Evolutionary conservation across 2,113 vertebrate genomes (phyloP).

Genomic region (human (Homo sapiens)): GRCh38 chr5:167758001-167758500

Average conservation of each 20-base stretch:
- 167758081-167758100: constrained; percentile 41
- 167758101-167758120: constrained; percentile 51
- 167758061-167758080: background rate
- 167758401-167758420: background rate
- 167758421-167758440: background rate
- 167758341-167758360: background rate
- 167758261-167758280: background rate
- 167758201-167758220: constrained; percentile 60
- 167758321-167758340: background rate
- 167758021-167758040: background rate
- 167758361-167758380: background rate
- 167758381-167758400: background rate
- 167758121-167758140: constrained; percentile 43
- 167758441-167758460: rapidly evolving
- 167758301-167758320: background rate
- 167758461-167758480: background rate
- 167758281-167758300: background rate
- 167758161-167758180: constrained; percentile 57
- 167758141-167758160: constrained; percentile 66
- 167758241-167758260: constrained; percentile 36
- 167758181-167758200: constrained; percentile 46
- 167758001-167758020: background rate
- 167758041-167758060: rapidly evolving
- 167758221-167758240: constrained; percentile 33
- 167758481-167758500: rapidly evolving